Percentiles rank a stretch among this genome's conserved stretches.
phyloP scores from a whole-genome alignment of 2,888 invertebrate genomes.

The Priocnemis perturbator region DNA sequence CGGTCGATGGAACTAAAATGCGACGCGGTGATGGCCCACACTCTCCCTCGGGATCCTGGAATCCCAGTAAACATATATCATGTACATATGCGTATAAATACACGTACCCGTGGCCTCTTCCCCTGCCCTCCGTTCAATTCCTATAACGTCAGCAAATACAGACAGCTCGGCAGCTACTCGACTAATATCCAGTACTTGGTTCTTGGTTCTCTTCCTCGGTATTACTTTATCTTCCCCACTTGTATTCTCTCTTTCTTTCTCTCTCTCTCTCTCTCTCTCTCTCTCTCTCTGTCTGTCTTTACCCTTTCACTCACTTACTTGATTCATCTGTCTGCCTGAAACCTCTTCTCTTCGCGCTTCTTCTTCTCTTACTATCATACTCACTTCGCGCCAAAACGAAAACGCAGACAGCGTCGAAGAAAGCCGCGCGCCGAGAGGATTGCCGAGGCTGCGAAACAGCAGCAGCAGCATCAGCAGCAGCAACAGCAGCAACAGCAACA shows the following conservation, averaged over 20 bases:
- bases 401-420: constrained; percentile 72
- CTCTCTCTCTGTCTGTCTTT: constrained; percentile 38
- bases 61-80: too few relatives aligned
- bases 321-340: constrained; percentile 50
- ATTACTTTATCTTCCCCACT: constrained; percentile 18
- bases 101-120: constrained; percentile 13
- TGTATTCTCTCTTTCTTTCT: constrained; percentile 9
- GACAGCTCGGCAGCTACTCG: constrained; percentile 33
- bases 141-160: background rate
- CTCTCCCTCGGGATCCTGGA: constrained; percentile 32
- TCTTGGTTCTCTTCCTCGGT: constrained; percentile 33
- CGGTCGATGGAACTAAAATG: constrained; percentile 74
- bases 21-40: constrained; percentile 69
- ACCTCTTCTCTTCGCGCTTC: constrained; percentile 45
- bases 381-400: constrained; percentile 62
- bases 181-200: constrained; percentile 44
- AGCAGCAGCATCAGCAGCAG: constrained; percentile 63
- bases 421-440: constrained; percentile 68
- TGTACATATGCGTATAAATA: constrained; percentile 27
- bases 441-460: constrained; percentile 55
- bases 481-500: constrained; percentile 66
- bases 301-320: background rate
- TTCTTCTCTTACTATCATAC: constrained; percentile 63
- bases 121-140: constrained; percentile 22
- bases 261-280: constrained; percentile 7